phyloP scores from a whole-genome alignment of 2,113 vertebrate genomes.

The Naja naja region DNA sequence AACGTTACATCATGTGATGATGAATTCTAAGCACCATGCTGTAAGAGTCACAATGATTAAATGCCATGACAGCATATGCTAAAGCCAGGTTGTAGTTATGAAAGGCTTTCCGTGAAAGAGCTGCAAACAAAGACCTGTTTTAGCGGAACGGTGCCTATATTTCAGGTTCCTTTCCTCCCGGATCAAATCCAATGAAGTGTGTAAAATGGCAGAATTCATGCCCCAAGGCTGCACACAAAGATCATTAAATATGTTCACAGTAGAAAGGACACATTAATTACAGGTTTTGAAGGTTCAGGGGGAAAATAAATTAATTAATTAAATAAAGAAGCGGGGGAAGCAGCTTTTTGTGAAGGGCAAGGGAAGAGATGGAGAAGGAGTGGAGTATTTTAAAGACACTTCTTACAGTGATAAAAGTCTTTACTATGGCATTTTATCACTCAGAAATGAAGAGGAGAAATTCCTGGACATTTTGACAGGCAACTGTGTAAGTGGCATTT shows the following conservation, averaged over 20 bases:
- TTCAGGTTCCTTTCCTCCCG: not conserved
- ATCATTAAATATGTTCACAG: not conserved
- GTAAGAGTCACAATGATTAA: slow-evolving; percentile 37
- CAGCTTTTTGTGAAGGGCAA: not conserved
- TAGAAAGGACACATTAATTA: not conserved
- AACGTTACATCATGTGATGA: slow-evolving; percentile 33
- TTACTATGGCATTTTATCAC: not conserved
- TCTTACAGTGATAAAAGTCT: not conserved
- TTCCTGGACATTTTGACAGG: slow-evolving; percentile 6
- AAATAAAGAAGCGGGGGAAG: no score
- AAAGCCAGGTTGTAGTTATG: not conserved
- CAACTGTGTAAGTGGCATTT: slow-evolving; percentile 2
- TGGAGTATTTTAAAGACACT: not conserved
- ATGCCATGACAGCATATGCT: not conserved
- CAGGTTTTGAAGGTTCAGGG: not conserved
- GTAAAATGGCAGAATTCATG: not conserved
- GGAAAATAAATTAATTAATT: not conserved
- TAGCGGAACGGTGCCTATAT: not conserved
- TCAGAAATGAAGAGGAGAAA: not conserved
- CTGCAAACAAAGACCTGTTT: not conserved
- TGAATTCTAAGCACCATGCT: slow-evolving; percentile 40
- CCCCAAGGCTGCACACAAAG: slow-evolving; percentile 1
- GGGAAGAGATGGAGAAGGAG: not conserved
- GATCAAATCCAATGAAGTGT: not conserved
- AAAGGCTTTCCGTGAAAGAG: not conserved